These are phyloP conservation scores for Epinephelus coioides DNA, from an alignment of 2,797 vertebrate genomes.

Conservation along the genomic window DNA sequence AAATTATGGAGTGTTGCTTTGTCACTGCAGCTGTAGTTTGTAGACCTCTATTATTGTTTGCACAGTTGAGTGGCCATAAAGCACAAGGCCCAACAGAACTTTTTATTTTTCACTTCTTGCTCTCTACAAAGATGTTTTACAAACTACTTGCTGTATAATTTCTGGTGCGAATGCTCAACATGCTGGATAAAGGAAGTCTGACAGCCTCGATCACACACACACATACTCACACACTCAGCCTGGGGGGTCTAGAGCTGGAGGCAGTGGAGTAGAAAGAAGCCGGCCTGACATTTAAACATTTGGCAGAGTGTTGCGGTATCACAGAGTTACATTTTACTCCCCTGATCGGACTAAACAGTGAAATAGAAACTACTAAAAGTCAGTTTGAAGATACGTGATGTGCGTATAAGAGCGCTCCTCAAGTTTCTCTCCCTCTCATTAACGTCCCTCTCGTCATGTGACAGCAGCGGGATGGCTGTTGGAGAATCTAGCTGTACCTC, in stretches of 20 bases:
- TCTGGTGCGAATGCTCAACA: conserved; percentile 4
- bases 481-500: conserved; percentile 10
- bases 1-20: too few relatives aligned
- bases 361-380: background rate
- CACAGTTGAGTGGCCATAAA: too few relatives aligned
- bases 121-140: too few relatives aligned
- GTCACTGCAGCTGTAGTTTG: too few relatives aligned
- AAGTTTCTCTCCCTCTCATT: background rate
- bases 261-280: conserved; percentile 46
- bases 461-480: conserved; percentile 5
- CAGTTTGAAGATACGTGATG: background rate
- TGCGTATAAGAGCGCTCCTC: background rate
- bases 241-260: conserved; percentile 29
- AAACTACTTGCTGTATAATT: background rate
- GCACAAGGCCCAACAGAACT: too few relatives aligned
- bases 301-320: conserved; percentile 23
- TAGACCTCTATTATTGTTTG: too few relatives aligned
- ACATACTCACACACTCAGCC: background rate
- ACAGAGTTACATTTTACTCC: conserved; percentile 26
- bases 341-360: conserved; percentile 11
- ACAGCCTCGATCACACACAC: background rate
- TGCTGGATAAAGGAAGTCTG: conserved; percentile 2
- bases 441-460: conserved; percentile 29
- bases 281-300: conserved; percentile 34
- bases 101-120: too few relatives aligned